Base-by-base conservation (phyloP, 2,113 vertebrate species). In the Hypocryptadius cinnamomeus region DNA sequence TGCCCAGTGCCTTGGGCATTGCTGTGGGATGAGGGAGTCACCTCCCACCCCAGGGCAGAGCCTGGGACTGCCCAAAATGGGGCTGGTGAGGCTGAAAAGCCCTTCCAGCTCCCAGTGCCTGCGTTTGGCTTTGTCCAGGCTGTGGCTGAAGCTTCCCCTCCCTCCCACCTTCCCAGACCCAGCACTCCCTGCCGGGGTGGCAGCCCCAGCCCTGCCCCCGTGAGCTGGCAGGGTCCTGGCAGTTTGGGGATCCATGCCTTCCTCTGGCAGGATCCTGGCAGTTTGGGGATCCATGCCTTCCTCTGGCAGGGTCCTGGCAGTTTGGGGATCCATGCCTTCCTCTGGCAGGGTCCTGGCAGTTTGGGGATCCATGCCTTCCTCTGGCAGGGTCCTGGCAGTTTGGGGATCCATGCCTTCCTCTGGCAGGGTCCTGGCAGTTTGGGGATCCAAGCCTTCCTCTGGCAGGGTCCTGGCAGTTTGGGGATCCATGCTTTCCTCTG, bases 201-300 rank as follows among this genome's bases (percentile, higher is more conserved):
- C 53, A 77, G 31, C 40, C 63, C 17, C 42, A 35, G 25, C 28
- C 27, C 40, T 53, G 47, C n/a, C 63, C 50, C 51, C 60, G 10
- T 0, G 13, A 39, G 24, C n/a, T 22, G 33, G 9, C 14, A 35
- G 30, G 10, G 28, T 42, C 33, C 50, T 7, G 8, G 50, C 4
- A 3, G 2, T 64, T n/a, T 40, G 25, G 68, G 53, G 25, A 37
- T 53, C 59, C 13, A 1, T 27, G 20, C 3, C 9, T n/a, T 50
- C 22, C n/a, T 61, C 30, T 30, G 28, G 37, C 44, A 84, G 30
- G 10, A 31, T 42, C 33, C 50, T 7, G 8, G 50, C 4, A 3
- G 2, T 64, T n/a, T 40, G 25, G 68, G 53, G 25, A 37, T 53
- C 59, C 13, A 1, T 27, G 20, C 3, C 9, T n/a, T n/a, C n/a